Conservation (phyloP, 2,888 invertebrate genomes). For the Drosophila neutralis region DNA sequence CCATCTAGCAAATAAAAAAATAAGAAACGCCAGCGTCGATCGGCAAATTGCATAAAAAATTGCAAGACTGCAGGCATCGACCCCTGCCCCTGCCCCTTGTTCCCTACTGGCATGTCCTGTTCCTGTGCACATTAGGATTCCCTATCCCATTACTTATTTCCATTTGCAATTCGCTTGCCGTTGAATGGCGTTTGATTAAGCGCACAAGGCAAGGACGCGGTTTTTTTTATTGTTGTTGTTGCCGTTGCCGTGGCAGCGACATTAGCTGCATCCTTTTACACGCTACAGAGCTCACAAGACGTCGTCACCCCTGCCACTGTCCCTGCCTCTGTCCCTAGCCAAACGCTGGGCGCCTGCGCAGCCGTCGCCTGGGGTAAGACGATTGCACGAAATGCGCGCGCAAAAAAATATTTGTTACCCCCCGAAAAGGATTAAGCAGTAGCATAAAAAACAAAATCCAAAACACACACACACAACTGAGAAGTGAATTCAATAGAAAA, state of each 20-base stretch:
- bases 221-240: constrained; percentile 29
- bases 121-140: constrained; percentile 6
- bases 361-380: constrained; percentile 55
- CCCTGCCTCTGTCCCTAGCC: constrained; percentile 11
- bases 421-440: constrained; percentile 66
- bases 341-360: constrained; percentile 66
- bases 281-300: constrained; percentile 53
- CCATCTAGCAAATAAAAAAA: constrained; percentile 19
- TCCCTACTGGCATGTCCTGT: constrained; percentile 10
- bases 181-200: constrained; percentile 71
- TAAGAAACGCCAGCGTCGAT: constrained; percentile 58
- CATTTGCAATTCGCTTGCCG: constrained; percentile 22
- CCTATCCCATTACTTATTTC: constrained; percentile 16
- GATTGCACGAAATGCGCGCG: constrained; percentile 67
- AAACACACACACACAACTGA: constrained; percentile 16
- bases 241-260: constrained; percentile 53
- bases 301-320: constrained; percentile 28
- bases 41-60: constrained; percentile 76
- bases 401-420: constrained; percentile 69
- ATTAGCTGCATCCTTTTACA: constrained; percentile 83
- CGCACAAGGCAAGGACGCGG: constrained; percentile 58
- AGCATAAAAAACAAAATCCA: constrained; percentile 19
- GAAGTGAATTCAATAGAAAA: constrained; percentile 25
- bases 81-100: neutral
- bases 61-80: constrained; percentile 50